Evolutionary conservation across 1,140 invertebrate species (phyloP).

Genomic region (Drosophila aff.): DNA sequence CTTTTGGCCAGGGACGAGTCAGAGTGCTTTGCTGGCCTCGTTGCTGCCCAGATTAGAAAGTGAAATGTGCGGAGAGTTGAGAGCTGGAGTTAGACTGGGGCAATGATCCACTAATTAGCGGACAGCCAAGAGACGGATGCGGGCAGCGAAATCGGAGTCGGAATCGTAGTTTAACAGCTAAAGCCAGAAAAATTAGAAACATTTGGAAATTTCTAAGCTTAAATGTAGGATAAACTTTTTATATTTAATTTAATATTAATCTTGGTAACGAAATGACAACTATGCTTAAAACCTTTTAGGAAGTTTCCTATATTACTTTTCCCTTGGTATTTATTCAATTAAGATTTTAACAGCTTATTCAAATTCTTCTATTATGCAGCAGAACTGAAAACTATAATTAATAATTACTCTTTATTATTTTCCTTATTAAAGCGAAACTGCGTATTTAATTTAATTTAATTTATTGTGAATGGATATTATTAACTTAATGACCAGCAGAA

Average conservation of each 20-base stretch:
- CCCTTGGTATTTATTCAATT: not conserved
- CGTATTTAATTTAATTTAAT: not conserved
- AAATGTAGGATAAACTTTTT: not conserved
- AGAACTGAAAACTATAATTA: too few species aligned
- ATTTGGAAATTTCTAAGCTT: not conserved
- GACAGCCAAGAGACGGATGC: slow-evolving; percentile 23
- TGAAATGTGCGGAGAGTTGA: slow-evolving; percentile 42
- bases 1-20: slow-evolving; percentile 32
- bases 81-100: slow-evolving; percentile 35
- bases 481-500: not conserved
- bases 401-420: not conserved
- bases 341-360: not conserved
- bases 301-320: not conserved
- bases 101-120: slow-evolving; percentile 59
- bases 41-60: slow-evolving; percentile 64
- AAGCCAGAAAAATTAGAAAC: not conserved
- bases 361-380: not conserved
- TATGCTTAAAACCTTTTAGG: not conserved
- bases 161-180: not conserved
- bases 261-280: not conserved
- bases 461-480: not conserved
- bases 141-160: slow-evolving; percentile 10
- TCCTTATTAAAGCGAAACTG: not conserved
- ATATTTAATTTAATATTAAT: not conserved
- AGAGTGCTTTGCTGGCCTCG: slow-evolving; percentile 26